Evolutionary conservation across 2,113 vertebrate genomes (phyloP).

Genomic region (Oryzias celebensis): DNA sequence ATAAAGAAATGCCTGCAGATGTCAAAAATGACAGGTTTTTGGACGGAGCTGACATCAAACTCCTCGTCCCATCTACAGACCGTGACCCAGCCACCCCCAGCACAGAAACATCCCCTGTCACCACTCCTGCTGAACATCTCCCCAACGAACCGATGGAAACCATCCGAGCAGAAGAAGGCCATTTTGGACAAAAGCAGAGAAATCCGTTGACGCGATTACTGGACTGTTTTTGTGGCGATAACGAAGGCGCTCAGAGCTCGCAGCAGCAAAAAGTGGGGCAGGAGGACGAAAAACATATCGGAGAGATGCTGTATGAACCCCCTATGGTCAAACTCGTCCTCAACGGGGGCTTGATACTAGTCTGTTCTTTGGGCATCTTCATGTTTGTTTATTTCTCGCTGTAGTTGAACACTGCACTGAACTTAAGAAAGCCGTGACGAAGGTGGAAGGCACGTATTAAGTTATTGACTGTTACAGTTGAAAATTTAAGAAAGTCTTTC

Average conservation of each 20-base stretch:
- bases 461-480: slow-evolving; percentile 32
- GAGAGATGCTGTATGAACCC: slow-evolving; percentile 91
- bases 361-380: slow-evolving; percentile 91
- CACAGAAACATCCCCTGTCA: slow-evolving; percentile 83
- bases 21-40: slow-evolving; percentile 83
- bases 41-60: slow-evolving; percentile 83
- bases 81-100: slow-evolving; percentile 77
- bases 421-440: slow-evolving; percentile 7
- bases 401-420: slow-evolving; percentile 63
- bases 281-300: slow-evolving; percentile 81
- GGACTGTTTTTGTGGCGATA: slow-evolving; percentile 88
- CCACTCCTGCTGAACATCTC: slow-evolving; percentile 83
- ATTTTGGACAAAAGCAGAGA: slow-evolving; percentile 48
- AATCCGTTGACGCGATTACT: slow-evolving; percentile 77
- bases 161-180: slow-evolving; percentile 74
- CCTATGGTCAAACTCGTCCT: slow-evolving; percentile 86
- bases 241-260: slow-evolving; percentile 70
- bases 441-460: not conserved
- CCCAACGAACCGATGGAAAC: slow-evolving; percentile 79
- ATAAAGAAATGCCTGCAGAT: slow-evolving; percentile 81
- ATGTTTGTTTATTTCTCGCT: slow-evolving; percentile 98
- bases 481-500: slow-evolving; percentile 53
- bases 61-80: slow-evolving; percentile 82
- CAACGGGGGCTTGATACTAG: slow-evolving; percentile 84
- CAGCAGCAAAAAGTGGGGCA: slow-evolving; percentile 71